phyloP scores from a whole-genome alignment of 2,888 invertebrate species.

The Zygogramma bicolorata region DNA sequence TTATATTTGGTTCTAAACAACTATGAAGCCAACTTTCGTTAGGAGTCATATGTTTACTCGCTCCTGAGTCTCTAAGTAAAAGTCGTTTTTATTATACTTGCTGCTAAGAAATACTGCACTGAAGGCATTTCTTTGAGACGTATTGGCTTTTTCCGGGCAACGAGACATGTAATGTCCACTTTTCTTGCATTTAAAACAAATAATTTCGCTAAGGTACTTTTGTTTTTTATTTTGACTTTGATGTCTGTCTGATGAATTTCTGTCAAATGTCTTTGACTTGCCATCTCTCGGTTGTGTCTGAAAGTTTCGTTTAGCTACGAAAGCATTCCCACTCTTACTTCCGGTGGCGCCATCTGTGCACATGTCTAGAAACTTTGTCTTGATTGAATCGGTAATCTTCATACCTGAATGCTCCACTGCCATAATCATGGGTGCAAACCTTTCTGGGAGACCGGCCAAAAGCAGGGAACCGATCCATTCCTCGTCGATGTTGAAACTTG shows the following conservation, averaged over 20 bases:
- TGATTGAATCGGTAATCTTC: conserved; percentile 48
- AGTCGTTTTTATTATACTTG: conserved; percentile 39
- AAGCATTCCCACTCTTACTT: background rate
- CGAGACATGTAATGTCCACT: background rate
- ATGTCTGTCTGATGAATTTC: too few species aligned
- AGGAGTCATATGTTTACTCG: conserved; percentile 45
- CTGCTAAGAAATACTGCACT: conserved; percentile 13
- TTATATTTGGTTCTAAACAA: background rate
- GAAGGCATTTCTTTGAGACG: background rate
- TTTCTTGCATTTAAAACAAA: conserved; percentile 41
- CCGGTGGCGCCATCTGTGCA: background rate
- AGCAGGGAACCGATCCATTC: conserved; percentile 42
- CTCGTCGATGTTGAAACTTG: conserved; percentile 43
- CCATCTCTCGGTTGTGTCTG: too few species aligned
- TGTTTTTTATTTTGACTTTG: background rate
- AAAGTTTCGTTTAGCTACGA: too few species aligned
- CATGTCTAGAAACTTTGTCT: conserved; percentile 50
- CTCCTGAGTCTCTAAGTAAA: conserved; percentile 50
- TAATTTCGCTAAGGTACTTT: conserved; percentile 30
- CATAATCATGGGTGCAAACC: conserved; percentile 43
- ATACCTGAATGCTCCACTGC: conserved; percentile 49
- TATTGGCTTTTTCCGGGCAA: background rate
- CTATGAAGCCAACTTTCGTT: conserved; percentile 21
- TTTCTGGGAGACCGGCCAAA: conserved; percentile 48
- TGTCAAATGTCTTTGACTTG: too few species aligned